Evolutionary conservation across 2,113 vertebrate species (phyloP), one percentile per base, ranked within the genome.

Genomic region (Trogon melanurus): DNA sequence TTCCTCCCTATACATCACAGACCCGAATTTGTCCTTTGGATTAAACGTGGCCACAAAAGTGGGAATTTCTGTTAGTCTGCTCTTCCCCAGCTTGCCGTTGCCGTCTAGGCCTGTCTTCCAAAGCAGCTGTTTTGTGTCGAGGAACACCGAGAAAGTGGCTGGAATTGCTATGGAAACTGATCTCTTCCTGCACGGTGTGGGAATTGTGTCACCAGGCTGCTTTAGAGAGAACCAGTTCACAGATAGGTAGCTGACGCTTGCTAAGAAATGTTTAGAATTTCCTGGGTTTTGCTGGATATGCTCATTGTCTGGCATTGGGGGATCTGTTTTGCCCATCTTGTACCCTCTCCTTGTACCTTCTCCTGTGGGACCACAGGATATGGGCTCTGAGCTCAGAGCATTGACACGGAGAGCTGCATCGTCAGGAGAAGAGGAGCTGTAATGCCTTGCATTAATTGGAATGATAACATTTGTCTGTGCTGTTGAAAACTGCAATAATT

Each of bases 81-180:
- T 81, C 9, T 75, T 86, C 57, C 93, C 11, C 62, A 83, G 61
- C 66, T 62, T 73, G 17, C 57, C 5, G 8, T 57, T 89, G 62
- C 51, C 29, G 78, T 23, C 36, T 82, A 56, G 78, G 79, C 65
- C 85, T 86, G 44, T 87, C 54, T 69, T 92, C 70, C 54, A 54
- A 17, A 79, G 79, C 51, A 82, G 76, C 81, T 26, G 56, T 90
- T 95, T 80, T 85, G 48, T 86, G 75, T 91, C 70, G 62, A 72
- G 91, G 58, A 94, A 87, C 29, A 78, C 3, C 50, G 61, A 71
- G 56, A 44, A 78, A 79, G 61, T 76, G 86, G 75, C 91, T 95
- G 75, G 45, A 95, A 97, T 97, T 94, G 92, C 96, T 96, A 96
- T 94, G 96, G 97, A 97, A 97, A 97, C 95, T n/a, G 86, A 60